These are phyloP conservation scores for Acronicta psi DNA, from an alignment of 2,888 invertebrate genomes.

Conservation along the genomic window DNA sequence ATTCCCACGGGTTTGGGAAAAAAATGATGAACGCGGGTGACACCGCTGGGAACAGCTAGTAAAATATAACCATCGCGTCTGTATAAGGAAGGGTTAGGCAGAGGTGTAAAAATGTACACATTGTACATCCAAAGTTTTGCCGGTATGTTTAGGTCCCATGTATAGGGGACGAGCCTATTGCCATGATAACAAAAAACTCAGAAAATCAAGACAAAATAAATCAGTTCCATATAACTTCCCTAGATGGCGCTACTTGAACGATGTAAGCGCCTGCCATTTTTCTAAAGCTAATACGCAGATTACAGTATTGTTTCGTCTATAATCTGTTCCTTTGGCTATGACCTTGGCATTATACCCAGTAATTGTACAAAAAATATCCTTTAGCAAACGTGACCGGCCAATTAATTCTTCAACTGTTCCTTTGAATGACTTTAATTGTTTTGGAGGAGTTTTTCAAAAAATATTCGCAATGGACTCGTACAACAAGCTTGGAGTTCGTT, in stretches of 20 bases:
- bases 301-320: constrained; percentile 5
- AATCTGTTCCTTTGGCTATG: not conserved
- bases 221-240: not conserved
- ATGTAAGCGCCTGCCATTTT: constrained; percentile 29
- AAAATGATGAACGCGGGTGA: too few relatives aligned
- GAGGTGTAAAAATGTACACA: too few relatives aligned
- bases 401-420: constrained; percentile 15
- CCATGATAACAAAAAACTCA: too few relatives aligned
- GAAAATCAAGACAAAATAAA: not conserved
- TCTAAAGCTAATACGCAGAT: constrained; percentile 18
- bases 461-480: not conserved
- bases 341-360: constrained; percentile 12
- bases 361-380: constrained; percentile 19
- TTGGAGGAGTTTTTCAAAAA: constrained; percentile 6
- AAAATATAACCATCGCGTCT: too few relatives aligned
- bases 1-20: too few relatives aligned
- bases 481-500: not conserved
- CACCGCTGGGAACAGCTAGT: too few relatives aligned
- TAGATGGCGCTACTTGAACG: constrained; percentile 27
- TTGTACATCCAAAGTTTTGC: too few relatives aligned
- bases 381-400: constrained; percentile 16
- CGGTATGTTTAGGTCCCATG: too few relatives aligned
- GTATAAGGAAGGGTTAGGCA: too few relatives aligned
- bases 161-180: too few relatives aligned
- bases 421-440: constrained; percentile 7